Evolutionary conservation across 2,797 vertebrate species (phyloP).

Genomic region (Enteromius unitaeniatus): DNA sequence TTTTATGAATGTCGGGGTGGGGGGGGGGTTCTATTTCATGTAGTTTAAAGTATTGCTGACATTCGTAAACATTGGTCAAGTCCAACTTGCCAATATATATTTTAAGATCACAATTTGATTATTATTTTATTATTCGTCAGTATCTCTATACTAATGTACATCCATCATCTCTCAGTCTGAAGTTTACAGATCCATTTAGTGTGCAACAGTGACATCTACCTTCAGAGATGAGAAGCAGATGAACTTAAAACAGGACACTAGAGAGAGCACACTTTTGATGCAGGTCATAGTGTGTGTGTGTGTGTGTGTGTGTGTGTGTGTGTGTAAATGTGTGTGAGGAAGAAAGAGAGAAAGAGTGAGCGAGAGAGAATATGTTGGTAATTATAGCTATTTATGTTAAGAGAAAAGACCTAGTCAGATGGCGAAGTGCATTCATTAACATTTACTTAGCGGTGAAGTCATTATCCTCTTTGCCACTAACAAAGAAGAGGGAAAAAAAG

Average conservation of each 20-base stretch:
- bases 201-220: conserved; percentile 84
- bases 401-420: conserved; percentile 62
- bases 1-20: not conserved
- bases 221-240: conserved; percentile 57
- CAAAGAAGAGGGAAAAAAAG: not conserved
- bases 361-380: conserved; percentile 62
- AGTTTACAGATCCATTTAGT: conserved; percentile 65
- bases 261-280: conserved; percentile 25
- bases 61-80: not conserved
- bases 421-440: conserved; percentile 72
- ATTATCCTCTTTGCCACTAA: conserved; percentile 42
- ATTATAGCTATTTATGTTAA: conserved; percentile 73
- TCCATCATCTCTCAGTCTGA: conserved; percentile 1
- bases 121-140: not conserved
- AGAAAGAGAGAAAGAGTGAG: conserved; percentile 21
- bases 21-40: not conserved
- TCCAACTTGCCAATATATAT: conserved; percentile 6
- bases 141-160: conserved; percentile 20
- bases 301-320: not conserved
- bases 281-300: conserved; percentile 39
- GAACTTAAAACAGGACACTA: conserved; percentile 28
- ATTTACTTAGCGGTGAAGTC: conserved; percentile 67
- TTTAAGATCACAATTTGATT: not conserved
- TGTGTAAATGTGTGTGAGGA: not conserved
- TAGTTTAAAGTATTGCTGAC: not conserved